phyloP scores from a whole-genome alignment of 2,113 vertebrate species.

The Forbesichthys papilliferus region DNA sequence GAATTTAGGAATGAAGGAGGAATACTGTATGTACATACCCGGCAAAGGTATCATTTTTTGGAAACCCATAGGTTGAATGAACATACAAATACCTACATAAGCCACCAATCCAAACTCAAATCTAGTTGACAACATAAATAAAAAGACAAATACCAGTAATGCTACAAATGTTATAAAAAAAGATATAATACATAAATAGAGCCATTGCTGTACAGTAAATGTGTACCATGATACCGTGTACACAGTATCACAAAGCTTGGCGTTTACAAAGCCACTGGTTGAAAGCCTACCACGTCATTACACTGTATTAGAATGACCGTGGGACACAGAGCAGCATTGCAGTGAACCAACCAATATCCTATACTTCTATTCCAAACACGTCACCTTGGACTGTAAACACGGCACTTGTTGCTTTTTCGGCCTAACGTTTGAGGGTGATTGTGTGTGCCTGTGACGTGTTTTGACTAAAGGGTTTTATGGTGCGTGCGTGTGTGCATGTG shows the following conservation, averaged over 20 bases:
- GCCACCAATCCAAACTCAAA: too few relatives aligned
- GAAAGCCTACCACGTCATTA: slow-evolving; percentile 58
- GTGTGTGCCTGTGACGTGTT: slow-evolving; percentile 39
- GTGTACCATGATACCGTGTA: too few relatives aligned
- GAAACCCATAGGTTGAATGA: too few relatives aligned
- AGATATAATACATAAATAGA: too few relatives aligned
- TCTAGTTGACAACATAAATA: too few relatives aligned
- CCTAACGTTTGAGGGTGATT: slow-evolving; percentile 27
- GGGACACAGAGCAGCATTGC: slow-evolving; percentile 31
- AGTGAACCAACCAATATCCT: slow-evolving; percentile 30
- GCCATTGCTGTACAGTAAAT: slow-evolving; percentile 24
- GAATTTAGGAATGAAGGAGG: too few relatives aligned
- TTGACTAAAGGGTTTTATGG: slow-evolving; percentile 61
- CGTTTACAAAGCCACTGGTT: slow-evolving; percentile 60
- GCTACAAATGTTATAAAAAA: too few relatives aligned
- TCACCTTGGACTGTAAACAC: slow-evolving; percentile 57
- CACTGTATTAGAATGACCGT: slow-evolving; percentile 40
- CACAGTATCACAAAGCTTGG: slow-evolving; percentile 47
- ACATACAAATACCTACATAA: too few relatives aligned
- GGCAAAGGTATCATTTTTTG: too few relatives aligned
- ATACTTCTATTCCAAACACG: slow-evolving; percentile 47
- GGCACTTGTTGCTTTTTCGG: slow-evolving; percentile 48
- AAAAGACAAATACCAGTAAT: too few relatives aligned
- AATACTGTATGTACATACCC: too few relatives aligned
- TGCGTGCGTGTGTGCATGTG: slow-evolving; percentile 19